These are phyloP conservation scores for Tetranychus cinnabarinus DNA, from an alignment of 1,140 invertebrate species.

Conservation along the genomic window DNA sequence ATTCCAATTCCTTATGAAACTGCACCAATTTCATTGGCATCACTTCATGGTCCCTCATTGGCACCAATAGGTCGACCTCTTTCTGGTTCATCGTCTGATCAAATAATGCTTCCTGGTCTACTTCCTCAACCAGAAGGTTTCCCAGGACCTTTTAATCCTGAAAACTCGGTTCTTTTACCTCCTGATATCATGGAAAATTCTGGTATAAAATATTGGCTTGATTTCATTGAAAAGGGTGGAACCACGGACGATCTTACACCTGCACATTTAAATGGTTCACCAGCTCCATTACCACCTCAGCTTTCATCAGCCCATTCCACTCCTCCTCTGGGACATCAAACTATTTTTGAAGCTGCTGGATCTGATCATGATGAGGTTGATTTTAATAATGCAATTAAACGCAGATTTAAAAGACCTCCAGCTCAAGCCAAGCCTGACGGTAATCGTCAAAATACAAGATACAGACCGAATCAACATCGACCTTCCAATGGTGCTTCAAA, in stretches of 20 bases:
- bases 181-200: constrained; percentile 1
- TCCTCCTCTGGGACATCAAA: neutral
- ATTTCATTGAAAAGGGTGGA: constrained; percentile 5
- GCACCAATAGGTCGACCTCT: neutral
- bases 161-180: constrained; percentile 1
- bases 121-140: neutral
- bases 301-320: neutral
- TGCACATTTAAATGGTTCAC: neutral
- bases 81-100: neutral
- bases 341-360: neutral
- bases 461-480: neutral
- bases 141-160: neutral
- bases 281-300: neutral
- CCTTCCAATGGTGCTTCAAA: neutral
- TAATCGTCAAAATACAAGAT: neutral
- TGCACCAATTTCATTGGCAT: neutral
- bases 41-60: neutral
- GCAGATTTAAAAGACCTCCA: neutral
- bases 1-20: neutral
- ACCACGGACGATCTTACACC: neutral
- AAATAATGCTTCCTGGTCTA: neutral
- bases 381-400: neutral
- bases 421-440: neutral
- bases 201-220: constrained; percentile 8
- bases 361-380: neutral